Evolutionary conservation across 2,797 vertebrate genomes (phyloP), one percentile per base, ranked within the genome.

Genomic region (Falco biarmicus): DNA sequence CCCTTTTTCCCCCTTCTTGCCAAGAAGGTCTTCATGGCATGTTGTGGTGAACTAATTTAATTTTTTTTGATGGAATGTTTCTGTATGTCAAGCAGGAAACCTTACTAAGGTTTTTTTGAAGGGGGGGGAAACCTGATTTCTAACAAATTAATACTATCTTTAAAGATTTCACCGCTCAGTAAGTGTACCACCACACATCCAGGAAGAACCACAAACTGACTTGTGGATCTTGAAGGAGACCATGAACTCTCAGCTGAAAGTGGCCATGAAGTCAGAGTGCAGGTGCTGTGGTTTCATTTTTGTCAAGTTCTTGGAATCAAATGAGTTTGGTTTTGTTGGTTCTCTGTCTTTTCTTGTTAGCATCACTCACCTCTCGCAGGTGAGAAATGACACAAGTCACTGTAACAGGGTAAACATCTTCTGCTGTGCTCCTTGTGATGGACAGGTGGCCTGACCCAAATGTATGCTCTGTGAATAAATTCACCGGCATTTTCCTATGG

Each of bases 311-410:
- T 73, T 6, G 2, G 41, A 45, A 74, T 29, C 34, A 24, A 10
- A 11, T 3, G 1, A 39, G 19, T 25, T 60, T 34, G 34, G 2
- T 3, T 34, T 31, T 31, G 4, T 50, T 53, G 25, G 8, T 1
- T 5, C 59, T 61, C 70, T 31, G 32, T 39, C 7, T 76, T 34
- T 31, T 31, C 9, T 65, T 37, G 18, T 61, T 56, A 71, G n/a
- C 5, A 16, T n/a, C 31, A 8, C 47, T 34, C 29, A 21, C 16
- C 11, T 79, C 20, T 56, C 1, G 1, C 13, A 26, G 47, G 53
- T 57, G 32, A 71, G 29, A 66, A 51, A 32, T 47, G 51, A 7
- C 34, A 60, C 18, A 28, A 61, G 41, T 28, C 18, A 13, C 21
- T 24, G 34, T 74, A 15, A 53, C 64, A 24, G 13, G 4, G 10